A percentile compares a stretch with the other conserved stretches of the same genome.
Conservation (phyloP, 2,888 invertebrate genomes). For the Octodonta nipae region DNA sequence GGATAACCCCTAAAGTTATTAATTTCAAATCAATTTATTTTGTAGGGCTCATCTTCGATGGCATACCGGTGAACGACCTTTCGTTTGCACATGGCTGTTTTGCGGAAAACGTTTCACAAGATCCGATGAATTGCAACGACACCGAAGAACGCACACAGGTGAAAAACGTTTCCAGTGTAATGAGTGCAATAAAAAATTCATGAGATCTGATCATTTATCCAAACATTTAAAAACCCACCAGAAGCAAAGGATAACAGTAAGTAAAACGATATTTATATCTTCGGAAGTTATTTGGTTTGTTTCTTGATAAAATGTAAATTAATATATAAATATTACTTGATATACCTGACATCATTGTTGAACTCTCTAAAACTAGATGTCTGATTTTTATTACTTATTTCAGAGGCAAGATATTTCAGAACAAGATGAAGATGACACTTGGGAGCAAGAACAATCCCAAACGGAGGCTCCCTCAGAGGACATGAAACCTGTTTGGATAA, state of each 20-base stretch:
- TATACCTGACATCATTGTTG: no score
- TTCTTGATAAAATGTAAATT: no score
- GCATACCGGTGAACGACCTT: slow-evolving; percentile 92
- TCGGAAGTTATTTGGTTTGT: no score
- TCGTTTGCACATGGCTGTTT: slow-evolving; percentile 88
- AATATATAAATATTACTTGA: no score
- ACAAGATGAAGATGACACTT: slow-evolving; percentile 17
- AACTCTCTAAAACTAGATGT: no score
- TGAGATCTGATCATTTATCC: slow-evolving; percentile 82
- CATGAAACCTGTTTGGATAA: slow-evolving; percentile 31
- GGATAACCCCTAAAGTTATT: no score
- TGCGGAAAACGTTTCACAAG: slow-evolving; percentile 78
- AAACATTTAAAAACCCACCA: slow-evolving; percentile 83
- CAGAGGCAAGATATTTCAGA: slow-evolving; percentile 21
- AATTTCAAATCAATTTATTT: slow-evolving; percentile 53
- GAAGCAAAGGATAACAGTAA: slow-evolving; percentile 47
- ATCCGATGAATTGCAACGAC: slow-evolving; percentile 76
- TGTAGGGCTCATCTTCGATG: slow-evolving; percentile 38
- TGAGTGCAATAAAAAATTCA: slow-evolving; percentile 80
- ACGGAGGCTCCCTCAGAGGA: slow-evolving; percentile 12
- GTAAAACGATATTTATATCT: no score
- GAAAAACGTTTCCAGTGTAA: slow-evolving; percentile 75
- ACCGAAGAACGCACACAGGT: slow-evolving; percentile 55
- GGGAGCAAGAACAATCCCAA: slow-evolving; percentile 17
- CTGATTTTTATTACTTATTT: slow-evolving; percentile 14